Percentiles rank a stretch among this genome's conserved stretches.
Evolutionary conservation across 2,888 invertebrate species (phyloP).

Genomic region (Caenorhabditis virilis): DNA sequence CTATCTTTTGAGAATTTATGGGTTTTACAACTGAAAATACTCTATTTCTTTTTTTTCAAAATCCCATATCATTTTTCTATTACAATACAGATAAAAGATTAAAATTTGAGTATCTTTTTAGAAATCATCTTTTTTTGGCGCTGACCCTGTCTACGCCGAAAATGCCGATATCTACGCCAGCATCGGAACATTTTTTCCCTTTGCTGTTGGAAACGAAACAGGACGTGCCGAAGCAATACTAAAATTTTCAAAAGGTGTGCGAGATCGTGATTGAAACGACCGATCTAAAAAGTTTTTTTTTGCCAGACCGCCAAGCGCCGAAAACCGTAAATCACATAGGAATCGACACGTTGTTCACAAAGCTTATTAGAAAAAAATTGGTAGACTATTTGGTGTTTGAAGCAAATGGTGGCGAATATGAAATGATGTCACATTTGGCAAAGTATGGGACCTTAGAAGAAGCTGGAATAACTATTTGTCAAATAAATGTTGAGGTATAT

Average conservation of each 20-base stretch:
- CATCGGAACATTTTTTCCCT: constrained; percentile 29
- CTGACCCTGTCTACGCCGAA: constrained; percentile 21
- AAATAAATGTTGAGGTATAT: constrained; percentile 32
- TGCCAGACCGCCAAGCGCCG: too few species aligned
- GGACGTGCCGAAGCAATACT: too few species aligned
- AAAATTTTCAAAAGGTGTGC: too few species aligned
- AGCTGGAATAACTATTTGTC: constrained; percentile 28
- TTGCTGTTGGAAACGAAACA: constrained; percentile 34
- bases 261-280: too few species aligned
- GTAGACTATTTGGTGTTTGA: constrained; percentile 29
- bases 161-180: constrained; percentile 17
- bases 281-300: too few species aligned
- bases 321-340: constrained; percentile 21
- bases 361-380: constrained; percentile 16
- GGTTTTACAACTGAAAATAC: too few species aligned
- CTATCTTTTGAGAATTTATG: too few species aligned
- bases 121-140: constrained; percentile 27
- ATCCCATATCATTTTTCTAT: too few species aligned
- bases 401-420: constrained; percentile 18
- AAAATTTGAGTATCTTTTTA: not conserved
- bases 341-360: constrained; percentile 26
- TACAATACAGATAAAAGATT: too few species aligned
- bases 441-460: constrained; percentile 22
- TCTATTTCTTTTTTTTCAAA: too few species aligned
- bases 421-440: constrained; percentile 27